Evolutionary conservation across 2,888 invertebrate species (phyloP).

Genomic region (Drosophila putrida): DNA sequence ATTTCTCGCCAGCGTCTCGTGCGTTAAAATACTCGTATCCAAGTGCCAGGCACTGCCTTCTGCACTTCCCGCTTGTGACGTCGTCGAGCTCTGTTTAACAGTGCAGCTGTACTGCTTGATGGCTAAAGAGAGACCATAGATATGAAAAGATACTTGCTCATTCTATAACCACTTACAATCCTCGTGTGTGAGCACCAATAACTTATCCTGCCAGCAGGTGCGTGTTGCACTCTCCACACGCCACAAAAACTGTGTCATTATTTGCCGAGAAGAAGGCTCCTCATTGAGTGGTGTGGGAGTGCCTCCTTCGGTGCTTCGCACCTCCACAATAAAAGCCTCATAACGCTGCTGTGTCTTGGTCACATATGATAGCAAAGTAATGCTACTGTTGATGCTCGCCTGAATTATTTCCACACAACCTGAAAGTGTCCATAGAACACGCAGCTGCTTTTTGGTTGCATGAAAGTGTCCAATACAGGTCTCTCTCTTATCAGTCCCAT

Average conservation of each 20-base stretch:
- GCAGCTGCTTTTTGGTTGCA: constrained; percentile 87
- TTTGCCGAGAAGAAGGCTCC: constrained; percentile 89
- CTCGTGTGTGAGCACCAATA: constrained; percentile 91
- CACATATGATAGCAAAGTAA: constrained; percentile 89
- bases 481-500: constrained; percentile 63
- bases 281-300: constrained; percentile 78
- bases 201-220: constrained; percentile 87
- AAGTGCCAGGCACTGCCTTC: constrained; percentile 86
- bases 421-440: constrained; percentile 88
- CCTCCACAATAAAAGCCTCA: constrained; percentile 88
- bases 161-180: constrained; percentile 87
- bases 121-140: constrained; percentile 33
- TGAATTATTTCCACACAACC: constrained; percentile 89
- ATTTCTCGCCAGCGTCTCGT: constrained; percentile 88
- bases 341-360: constrained; percentile 87
- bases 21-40: constrained; percentile 86
- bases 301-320: constrained; percentile 73
- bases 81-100: constrained; percentile 81
- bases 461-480: constrained; percentile 88
- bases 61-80: constrained; percentile 47
- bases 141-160: neutral
- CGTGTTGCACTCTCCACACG: constrained; percentile 75
- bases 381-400: constrained; percentile 91
- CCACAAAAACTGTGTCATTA: constrained; percentile 91
- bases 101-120: constrained; percentile 81